Conservation (phyloP, 2,888 invertebrate genomes). For the Choristoneura rosaceana region DNA sequence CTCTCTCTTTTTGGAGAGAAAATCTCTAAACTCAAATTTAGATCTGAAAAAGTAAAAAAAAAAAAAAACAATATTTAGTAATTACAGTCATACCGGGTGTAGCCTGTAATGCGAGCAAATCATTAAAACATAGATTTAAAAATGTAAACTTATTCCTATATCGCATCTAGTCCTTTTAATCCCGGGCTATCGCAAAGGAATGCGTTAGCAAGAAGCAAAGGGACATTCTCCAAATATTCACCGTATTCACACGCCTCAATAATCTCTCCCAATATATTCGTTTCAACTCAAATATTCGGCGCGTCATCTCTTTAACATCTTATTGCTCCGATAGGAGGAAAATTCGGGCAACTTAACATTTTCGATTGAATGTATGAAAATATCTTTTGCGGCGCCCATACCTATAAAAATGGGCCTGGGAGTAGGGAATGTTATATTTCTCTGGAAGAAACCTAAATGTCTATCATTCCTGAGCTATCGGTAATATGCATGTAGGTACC, state of each 20-base stretch:
- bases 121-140: too few species aligned
- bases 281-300: constrained; percentile 14
- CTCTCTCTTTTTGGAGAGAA: too few species aligned
- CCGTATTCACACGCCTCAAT: background rate
- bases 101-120: too few species aligned
- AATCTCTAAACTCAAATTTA: too few species aligned
- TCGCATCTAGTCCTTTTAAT: background rate
- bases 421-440: constrained; percentile 1
- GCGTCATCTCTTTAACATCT: constrained; percentile 23
- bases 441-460: too few species aligned
- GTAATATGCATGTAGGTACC: too few species aligned
- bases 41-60: too few species aligned
- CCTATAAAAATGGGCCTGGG: background rate
- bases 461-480: too few species aligned
- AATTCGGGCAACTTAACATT: background rate
- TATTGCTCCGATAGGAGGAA: constrained; percentile 5
- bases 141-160: background rate
- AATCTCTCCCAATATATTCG: constrained; percentile 5
- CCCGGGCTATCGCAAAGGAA: constrained; percentile 5
- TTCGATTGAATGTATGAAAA: constrained; percentile 7
- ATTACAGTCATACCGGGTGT: too few species aligned
- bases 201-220: background rate
- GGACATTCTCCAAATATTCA: constrained; percentile 19
- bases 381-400: background rate
- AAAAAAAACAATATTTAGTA: too few species aligned